Evolutionary conservation across 64 coral and sea anemone genomes (phyloP).

Genomic region (Trachythela sp.): DNA sequence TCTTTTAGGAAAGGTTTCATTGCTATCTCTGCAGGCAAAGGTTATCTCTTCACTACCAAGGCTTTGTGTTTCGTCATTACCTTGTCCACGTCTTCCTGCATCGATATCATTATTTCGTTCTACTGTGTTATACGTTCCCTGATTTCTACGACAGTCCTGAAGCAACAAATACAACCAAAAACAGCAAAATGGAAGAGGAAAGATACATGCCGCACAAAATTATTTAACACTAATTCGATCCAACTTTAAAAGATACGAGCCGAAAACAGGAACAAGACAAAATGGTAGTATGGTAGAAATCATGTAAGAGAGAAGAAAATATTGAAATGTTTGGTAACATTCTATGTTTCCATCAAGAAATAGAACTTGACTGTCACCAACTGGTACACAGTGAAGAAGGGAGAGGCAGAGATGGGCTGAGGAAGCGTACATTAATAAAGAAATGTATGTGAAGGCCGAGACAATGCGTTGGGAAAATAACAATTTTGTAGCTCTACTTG

Average conservation of each 20-base stretch:
- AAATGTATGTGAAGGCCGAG: neutral
- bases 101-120: too few relatives aligned
- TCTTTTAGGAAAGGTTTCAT: neutral
- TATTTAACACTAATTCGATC: neutral
- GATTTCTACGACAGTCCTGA: too few relatives aligned
- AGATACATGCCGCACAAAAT: conserved; percentile 1
- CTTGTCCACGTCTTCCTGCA: too few relatives aligned
- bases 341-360: conserved; percentile 2
- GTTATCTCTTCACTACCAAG: neutral
- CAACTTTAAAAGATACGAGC: neutral
- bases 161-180: conserved; percentile 4
- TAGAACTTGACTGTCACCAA: neutral
- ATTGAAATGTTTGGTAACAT: conserved; percentile 8
- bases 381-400: neutral
- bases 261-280: neutral
- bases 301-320: neutral
- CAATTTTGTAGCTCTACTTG: neutral
- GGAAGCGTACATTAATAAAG: neutral
- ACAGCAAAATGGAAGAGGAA: neutral
- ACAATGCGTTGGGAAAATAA: neutral
- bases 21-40: too few relatives aligned
- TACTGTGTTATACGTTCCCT: too few relatives aligned
- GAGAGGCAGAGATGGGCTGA: neutral
- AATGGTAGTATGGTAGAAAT: neutral
- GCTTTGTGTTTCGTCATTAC: too few relatives aligned